phyloP scores from a whole-genome alignment of 2,113 vertebrate species.

The Etheostoma cragini region DNA sequence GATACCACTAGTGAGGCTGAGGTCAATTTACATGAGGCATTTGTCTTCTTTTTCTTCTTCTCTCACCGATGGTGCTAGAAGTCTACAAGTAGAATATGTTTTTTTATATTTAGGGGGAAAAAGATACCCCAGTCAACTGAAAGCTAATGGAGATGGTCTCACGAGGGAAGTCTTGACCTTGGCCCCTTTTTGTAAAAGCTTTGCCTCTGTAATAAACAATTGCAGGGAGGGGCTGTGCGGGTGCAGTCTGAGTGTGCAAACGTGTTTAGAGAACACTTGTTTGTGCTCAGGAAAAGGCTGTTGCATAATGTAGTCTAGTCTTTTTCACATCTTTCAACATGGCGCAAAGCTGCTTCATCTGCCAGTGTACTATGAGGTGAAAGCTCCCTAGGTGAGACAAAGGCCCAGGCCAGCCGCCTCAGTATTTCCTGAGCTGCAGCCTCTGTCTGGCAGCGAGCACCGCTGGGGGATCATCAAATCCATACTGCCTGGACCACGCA shows the following conservation, averaged over 20 bases:
- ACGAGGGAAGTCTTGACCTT: conserved; percentile 62
- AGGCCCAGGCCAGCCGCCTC: conserved; percentile 57
- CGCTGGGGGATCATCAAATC: conserved; percentile 72
- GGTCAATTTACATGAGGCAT: not conserved
- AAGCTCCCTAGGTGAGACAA: conserved; percentile 68
- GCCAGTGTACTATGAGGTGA: conserved; percentile 53
- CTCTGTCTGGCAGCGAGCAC: conserved; percentile 63
- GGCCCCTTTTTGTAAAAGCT: conserved; percentile 83
- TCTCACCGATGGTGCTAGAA: not conserved
- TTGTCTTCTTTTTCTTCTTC: not conserved
- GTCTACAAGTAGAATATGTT: conserved; percentile 35
- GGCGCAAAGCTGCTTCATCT: conserved; percentile 39
- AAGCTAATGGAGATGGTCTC: conserved; percentile 82
- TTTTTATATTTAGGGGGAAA: conserved; percentile 2
- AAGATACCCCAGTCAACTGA: conserved; percentile 45
- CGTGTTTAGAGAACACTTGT: conserved; percentile 56
- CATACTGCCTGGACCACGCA: conserved; percentile 54
- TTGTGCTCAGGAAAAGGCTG: conserved; percentile 54
- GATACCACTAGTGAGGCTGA: not conserved
- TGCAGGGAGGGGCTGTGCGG: conserved; percentile 43
- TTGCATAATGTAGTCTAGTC: conserved; percentile 63
- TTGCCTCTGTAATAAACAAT: conserved; percentile 78
- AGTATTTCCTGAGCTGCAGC: conserved; percentile 72
- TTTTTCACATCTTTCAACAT: conserved; percentile 75
- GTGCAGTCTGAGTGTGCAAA: conserved; percentile 7